phyloP scores from a whole-genome alignment of 1,140 invertebrate genomes.

The Diorhabda elongata region DNA sequence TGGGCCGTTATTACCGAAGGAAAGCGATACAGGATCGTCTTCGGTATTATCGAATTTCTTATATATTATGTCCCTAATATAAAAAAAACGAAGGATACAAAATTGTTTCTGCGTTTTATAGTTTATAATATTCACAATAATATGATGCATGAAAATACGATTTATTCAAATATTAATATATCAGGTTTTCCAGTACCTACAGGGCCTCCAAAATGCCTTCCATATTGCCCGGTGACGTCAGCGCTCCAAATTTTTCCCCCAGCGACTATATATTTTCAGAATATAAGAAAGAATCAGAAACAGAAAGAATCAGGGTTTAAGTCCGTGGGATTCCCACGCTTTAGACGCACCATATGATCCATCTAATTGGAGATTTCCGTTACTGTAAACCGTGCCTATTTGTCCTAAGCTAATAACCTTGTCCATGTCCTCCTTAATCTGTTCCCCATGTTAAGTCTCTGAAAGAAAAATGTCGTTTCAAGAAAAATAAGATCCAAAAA shows the following conservation, averaged over 20 bases:
- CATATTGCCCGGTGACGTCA: slow-evolving; percentile 21
- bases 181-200: slow-evolving; percentile 9
- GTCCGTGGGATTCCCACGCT: slow-evolving; percentile 15
- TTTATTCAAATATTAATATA: no score
- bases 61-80: no score
- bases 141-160: no score
- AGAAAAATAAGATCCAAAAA: no score
- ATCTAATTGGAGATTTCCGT: slow-evolving; percentile 19
- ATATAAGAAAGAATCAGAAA: no score
- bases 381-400: slow-evolving; percentile 22
- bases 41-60: slow-evolving; percentile 52
- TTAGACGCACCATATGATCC: slow-evolving; percentile 18
- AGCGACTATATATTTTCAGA: slow-evolving; percentile 22
- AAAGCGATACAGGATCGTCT: slow-evolving; percentile 60
- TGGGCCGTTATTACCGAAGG: slow-evolving; percentile 46
- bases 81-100: no score
- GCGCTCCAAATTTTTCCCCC: slow-evolving; percentile 14
- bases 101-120: no score
- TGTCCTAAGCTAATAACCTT: slow-evolving; percentile 15
- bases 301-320: slow-evolving; percentile 20
- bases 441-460: slow-evolving; percentile 3
- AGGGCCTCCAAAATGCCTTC: slow-evolving; percentile 20
- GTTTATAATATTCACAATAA: no score
- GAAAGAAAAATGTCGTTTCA: neutral
- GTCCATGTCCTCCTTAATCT: neutral